phyloP scores from a whole-genome alignment of 2,797 vertebrate genomes.

The Eospalax fontanierii region DNA sequence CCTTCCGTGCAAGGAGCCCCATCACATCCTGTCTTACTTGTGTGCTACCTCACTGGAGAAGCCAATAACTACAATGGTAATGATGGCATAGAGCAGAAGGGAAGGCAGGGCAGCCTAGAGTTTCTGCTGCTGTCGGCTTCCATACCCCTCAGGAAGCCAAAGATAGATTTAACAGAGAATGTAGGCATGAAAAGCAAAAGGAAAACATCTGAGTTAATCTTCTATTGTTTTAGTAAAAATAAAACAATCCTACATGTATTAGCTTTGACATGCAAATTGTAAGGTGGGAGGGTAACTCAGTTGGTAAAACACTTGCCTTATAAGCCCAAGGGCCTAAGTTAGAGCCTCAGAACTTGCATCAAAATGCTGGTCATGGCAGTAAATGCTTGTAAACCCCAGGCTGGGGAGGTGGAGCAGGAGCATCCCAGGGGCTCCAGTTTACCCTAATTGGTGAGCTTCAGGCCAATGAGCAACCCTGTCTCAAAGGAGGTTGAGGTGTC shows the following conservation, averaged over 20 bases:
- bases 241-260: neutral
- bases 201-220: neutral
- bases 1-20: neutral
- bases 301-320: neutral
- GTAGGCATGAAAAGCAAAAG: neutral
- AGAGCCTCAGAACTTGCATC: neutral
- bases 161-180: neutral
- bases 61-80: neutral
- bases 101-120: fast-evolving
- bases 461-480: neutral
- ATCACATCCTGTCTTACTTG: neutral
- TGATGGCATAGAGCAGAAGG: neutral
- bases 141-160: neutral
- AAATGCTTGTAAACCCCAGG: neutral
- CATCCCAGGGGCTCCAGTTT: neutral
- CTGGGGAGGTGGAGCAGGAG: neutral
- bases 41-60: neutral
- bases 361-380: too few relatives aligned
- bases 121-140: neutral
- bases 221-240: neutral
- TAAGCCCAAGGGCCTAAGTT: neutral
- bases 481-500: neutral
- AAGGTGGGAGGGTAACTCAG: fast-evolving
- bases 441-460: neutral
- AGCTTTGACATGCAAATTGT: neutral